Conservation (phyloP, 2,113 vertebrate species). For the Emydura subglobosa region DNA sequence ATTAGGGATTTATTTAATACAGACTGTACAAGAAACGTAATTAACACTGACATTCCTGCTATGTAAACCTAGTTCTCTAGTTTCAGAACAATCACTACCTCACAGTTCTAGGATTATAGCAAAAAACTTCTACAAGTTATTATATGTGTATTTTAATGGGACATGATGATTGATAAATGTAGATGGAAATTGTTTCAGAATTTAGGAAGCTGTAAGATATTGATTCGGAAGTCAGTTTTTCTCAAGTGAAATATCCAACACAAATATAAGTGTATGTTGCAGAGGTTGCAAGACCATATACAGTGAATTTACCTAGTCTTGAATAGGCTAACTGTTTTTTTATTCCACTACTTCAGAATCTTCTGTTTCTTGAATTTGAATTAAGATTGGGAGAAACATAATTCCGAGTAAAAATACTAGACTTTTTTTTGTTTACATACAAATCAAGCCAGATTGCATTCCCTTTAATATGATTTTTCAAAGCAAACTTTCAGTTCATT, state of each 20-base stretch:
- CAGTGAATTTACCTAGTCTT: background rate
- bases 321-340: background rate
- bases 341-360: background rate
- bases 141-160: background rate
- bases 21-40: background rate
- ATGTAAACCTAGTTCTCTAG: background rate
- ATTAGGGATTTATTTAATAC: background rate
- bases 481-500: background rate
- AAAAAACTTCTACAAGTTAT: background rate
- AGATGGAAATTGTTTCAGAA: background rate
- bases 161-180: background rate
- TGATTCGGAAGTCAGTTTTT: background rate
- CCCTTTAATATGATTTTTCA: background rate
- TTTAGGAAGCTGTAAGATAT: background rate
- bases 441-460: background rate
- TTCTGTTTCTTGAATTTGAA: background rate
- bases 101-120: background rate
- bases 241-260: background rate
- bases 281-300: background rate
- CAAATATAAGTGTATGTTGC: background rate
- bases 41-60: background rate
- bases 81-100: background rate
- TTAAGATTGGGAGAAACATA: background rate
- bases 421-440: background rate
- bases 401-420: background rate